These are phyloP conservation scores for Balearica regulorum DNA, from an alignment of 2,797 vertebrate species.

Conservation along the genomic window DNA sequence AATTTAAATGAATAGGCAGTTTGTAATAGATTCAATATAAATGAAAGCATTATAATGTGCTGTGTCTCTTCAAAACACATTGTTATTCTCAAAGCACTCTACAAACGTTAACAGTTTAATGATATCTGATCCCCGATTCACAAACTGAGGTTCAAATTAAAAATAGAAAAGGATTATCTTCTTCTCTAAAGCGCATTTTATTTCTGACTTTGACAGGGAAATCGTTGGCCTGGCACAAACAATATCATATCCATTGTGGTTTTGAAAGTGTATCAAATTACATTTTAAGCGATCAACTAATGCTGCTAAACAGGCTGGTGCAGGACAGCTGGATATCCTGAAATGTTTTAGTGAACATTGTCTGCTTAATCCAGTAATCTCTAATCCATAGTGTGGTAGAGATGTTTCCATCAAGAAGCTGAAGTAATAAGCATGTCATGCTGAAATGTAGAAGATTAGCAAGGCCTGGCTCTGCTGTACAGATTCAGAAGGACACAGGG, in stretches of 20 bases:
- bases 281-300: neutral
- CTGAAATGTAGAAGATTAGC: neutral
- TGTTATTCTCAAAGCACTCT: neutral
- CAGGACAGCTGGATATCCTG: neutral
- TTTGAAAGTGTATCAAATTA: neutral
- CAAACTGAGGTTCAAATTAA: neutral
- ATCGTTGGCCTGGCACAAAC: neutral
- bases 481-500: neutral
- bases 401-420: neutral
- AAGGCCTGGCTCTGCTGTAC: neutral
- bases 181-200: neutral
- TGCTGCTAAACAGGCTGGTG: neutral
- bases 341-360: neutral
- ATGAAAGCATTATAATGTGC: neutral
- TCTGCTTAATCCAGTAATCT: constrained; percentile 7
- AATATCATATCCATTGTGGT: neutral
- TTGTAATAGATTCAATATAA: neutral
- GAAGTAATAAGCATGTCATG: neutral
- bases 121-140: neutral
- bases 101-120: neutral
- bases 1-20: neutral
- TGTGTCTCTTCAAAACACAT: neutral
- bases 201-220: neutral
- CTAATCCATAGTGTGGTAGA: neutral
- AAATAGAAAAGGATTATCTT: constrained; percentile 6